These are phyloP conservation scores for Thyatira batis DNA, from an alignment of 2,888 invertebrate genomes.

Conservation along the genomic window DNA sequence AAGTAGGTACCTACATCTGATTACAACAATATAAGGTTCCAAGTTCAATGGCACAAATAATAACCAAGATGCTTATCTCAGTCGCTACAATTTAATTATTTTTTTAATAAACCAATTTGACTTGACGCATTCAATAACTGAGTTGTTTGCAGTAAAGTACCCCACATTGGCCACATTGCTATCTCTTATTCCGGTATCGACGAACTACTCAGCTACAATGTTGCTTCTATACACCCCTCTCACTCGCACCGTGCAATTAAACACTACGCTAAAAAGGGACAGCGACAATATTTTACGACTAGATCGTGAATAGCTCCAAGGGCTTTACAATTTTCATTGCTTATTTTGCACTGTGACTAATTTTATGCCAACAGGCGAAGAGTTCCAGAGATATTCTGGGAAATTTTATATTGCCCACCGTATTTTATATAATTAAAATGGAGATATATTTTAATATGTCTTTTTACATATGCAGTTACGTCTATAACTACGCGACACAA, in stretches of 20 bases:
- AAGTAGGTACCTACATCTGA: too few species aligned
- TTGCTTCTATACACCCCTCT: conserved; percentile 47
- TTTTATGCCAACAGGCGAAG: conserved; percentile 63
- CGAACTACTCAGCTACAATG: conserved; percentile 58
- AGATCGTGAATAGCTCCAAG: conserved; percentile 64
- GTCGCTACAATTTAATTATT: background rate
- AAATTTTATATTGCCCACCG: conserved; percentile 33
- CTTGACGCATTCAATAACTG: background rate
- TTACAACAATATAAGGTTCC: too few species aligned
- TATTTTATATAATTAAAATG: background rate
- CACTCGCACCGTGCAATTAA: conserved; percentile 32
- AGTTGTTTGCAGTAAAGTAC: conserved; percentile 40
- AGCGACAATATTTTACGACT: conserved; percentile 61
- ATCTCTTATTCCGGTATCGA: conserved; percentile 65
- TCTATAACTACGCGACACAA: too few species aligned
- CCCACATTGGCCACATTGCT: conserved; percentile 45
- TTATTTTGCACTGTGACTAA: conserved; percentile 75
- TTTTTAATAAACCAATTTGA: background rate
- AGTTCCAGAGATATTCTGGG: conserved; percentile 49
- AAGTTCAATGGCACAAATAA: too few species aligned
- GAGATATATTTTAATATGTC: conserved; percentile 19
- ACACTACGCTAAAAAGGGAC: conserved; percentile 38
- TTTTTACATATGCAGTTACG: conserved; percentile 7
- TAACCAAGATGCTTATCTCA: too few species aligned
- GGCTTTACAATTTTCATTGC: conserved; percentile 69